Base-by-base conservation (phyloP, 2,888 invertebrate genomes). In the Malthinus seriepunctatus region DNA sequence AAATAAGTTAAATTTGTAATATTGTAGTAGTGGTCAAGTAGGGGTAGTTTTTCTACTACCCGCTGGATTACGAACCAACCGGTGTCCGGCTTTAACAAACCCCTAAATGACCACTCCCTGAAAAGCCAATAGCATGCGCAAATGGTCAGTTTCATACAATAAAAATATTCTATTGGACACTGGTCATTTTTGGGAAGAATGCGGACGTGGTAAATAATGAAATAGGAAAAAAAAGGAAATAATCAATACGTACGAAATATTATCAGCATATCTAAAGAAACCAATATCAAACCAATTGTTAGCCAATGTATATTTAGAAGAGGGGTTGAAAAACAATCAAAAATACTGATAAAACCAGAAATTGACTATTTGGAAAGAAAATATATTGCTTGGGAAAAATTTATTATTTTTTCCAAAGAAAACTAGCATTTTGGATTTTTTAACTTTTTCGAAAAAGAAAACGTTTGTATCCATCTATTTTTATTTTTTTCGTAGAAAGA, bases 51-150 rank as follows among this genome's bases (percentile, higher is more conserved):
- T 23, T 23, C 23, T 23, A 23, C 23, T 23, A 3, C 3, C 23
- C 23, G 5, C 23, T 5, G 23, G 3, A n/a, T 31, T 8, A 67
- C 67, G 66, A 59, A 54, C 73, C 76, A 73, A 74, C 73, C 65
- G 58, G 63, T 67, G 67, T 68, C 68, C 73, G 68, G 70, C 63
- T 55, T 53, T 51, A 54, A 53, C 70, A 67, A 73, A 74, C 75
- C 76, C 73, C 70, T 69, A 63, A 65, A 69, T 78, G 77, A 77
- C 78, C 78, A 77, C 76, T 70, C 76, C 76, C 75, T 63, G 55
- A 50, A 70, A 65, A 76, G 76, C 78, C 77, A 77, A 73, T 73
- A 68, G 67, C 65, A 58, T 70, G 71, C 74, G 73, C 70, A 66
- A 45, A 42, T 54, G 62, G 63, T 65, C 67, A 59, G 62, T 52